Conservation (phyloP, 2,113 vertebrate species). For the Corydoras maculifer region DNA sequence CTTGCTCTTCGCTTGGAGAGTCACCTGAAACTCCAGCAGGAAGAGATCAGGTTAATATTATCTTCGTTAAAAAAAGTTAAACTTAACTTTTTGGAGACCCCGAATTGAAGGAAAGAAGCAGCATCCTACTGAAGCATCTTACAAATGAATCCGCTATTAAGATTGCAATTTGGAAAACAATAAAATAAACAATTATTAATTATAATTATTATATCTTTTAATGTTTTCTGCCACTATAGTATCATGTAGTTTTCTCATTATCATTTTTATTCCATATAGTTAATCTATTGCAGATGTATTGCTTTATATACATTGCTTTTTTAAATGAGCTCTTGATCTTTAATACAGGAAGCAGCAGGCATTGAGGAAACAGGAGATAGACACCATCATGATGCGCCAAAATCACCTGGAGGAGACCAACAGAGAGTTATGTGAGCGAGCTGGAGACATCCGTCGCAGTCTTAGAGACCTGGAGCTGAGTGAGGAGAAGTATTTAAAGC, state of each 20-base stretch:
- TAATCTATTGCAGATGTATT: not conserved
- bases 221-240: too few species aligned
- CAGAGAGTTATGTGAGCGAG: conserved; percentile 78
- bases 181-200: too few species aligned
- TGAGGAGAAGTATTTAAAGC: conserved; percentile 74
- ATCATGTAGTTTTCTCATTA: too few species aligned
- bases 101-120: too few species aligned
- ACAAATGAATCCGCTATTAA: too few species aligned
- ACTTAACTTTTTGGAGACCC: too few species aligned
- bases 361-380: conserved; percentile 92
- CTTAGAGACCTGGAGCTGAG: conserved; percentile 82
- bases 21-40: conserved; percentile 84
- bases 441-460: conserved; percentile 80
- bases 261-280: not conserved
- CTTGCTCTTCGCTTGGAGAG: conserved; percentile 84
- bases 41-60: conserved; percentile 83
- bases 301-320: too few species aligned
- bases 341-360: conserved; percentile 80
- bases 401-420: conserved; percentile 91
- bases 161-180: too few species aligned
- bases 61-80: too few species aligned
- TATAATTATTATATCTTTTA: too few species aligned
- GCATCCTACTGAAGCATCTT: too few species aligned
- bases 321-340: not conserved
- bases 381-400: conserved; percentile 81